phyloP scores from a whole-genome alignment of 2,113 vertebrate species.

The Pungitius pungitius region DNA sequence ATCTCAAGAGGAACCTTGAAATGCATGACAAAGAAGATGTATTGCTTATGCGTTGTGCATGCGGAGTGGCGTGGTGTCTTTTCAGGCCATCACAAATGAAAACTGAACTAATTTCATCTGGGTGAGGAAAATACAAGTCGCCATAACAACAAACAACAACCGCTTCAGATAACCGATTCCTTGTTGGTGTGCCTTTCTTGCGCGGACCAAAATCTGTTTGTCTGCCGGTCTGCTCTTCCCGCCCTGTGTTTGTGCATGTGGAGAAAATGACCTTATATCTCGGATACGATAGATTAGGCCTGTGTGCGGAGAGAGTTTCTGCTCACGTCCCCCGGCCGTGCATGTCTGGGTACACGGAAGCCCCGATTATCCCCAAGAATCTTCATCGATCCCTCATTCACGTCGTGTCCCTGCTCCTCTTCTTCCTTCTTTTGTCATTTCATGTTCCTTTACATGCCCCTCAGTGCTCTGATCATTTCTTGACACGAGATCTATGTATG shows the following conservation, averaged over 20 bases:
- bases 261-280: conserved; percentile 3
- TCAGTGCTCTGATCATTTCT: conserved; percentile 35
- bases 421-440: conserved; percentile 24
- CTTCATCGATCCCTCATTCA: conserved; percentile 40
- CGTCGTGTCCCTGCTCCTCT: not conserved
- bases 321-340: not conserved
- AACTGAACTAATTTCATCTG: conserved; percentile 2
- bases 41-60: conserved; percentile 9
- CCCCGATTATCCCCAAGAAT: conserved; percentile 19
- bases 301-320: not conserved
- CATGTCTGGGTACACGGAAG: conserved; percentile 4
- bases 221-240: conserved; percentile 18
- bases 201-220: conserved; percentile 32
- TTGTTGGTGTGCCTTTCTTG: conserved; percentile 18
- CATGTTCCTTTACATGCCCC: conserved; percentile 19
- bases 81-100: not conserved
- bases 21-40: conserved; percentile 5
- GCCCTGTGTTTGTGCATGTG: conserved; percentile 6
- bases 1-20: conserved; percentile 16
- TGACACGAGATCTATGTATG: conserved; percentile 33
- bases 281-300: too few species aligned
- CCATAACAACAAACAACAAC: conserved; percentile 10
- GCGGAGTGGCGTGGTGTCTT: conserved; percentile 5
- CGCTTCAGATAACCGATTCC: conserved; percentile 26
- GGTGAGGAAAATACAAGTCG: conserved; percentile 22